Evolutionary conservation across 2,888 invertebrate species (phyloP).

Genomic region (Macrophya annulata): DNA sequence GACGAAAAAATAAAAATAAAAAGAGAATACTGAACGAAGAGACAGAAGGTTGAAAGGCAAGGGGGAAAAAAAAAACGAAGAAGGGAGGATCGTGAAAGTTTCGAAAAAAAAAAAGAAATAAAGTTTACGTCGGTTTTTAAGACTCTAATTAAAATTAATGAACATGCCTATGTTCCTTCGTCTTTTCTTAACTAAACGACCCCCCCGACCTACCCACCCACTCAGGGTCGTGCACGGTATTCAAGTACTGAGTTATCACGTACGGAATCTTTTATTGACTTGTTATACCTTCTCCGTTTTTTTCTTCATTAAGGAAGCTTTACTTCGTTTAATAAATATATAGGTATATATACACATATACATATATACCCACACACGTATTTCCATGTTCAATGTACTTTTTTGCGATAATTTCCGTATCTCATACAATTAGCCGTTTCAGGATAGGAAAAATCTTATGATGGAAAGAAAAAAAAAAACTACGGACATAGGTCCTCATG

Average conservation of each 20-base stretch:
- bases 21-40: not conserved
- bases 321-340: not conserved
- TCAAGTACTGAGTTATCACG: constrained; percentile 33
- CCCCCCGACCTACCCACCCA: not conserved
- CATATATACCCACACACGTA: too few relatives aligned
- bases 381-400: not conserved
- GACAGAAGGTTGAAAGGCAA: not conserved
- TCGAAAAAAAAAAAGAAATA: not conserved
- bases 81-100: constrained; percentile 24
- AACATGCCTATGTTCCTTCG: constrained; percentile 44
- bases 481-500: not conserved
- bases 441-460: not conserved
- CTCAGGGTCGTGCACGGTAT: not conserved
- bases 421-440: too few relatives aligned
- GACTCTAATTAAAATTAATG: constrained; percentile 54
- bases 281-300: not conserved
- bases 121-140: constrained; percentile 44
- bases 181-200: constrained; percentile 26
- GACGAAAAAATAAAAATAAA: not conserved
- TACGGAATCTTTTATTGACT: constrained; percentile 34
- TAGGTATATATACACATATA: not conserved
- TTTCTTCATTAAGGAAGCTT: constrained; percentile 23
- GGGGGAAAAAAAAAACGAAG: not conserved
- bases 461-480: not conserved
- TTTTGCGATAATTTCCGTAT: not conserved